Evolutionary conservation across 2,888 invertebrate genomes (phyloP).

Genomic region (Pelosia muscerda): DNA sequence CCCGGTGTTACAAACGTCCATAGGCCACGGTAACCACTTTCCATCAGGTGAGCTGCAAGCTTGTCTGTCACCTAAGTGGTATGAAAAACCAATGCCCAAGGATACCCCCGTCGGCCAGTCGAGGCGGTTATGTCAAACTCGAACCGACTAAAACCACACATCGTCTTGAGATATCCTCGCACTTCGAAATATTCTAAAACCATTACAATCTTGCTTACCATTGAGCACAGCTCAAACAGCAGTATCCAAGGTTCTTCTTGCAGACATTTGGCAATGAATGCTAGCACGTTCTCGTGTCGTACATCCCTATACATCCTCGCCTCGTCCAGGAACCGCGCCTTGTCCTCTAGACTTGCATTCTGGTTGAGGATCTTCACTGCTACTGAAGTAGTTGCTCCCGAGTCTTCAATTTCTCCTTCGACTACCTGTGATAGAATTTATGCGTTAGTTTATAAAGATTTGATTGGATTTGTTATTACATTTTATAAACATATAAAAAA

Average conservation of each 20-base stretch:
- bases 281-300: slow-evolving; percentile 91
- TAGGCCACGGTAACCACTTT: too few relatives aligned
- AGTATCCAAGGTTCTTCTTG: slow-evolving; percentile 93
- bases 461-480: too few relatives aligned
- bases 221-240: slow-evolving; percentile 91
- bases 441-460: not conserved
- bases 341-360: slow-evolving; percentile 91
- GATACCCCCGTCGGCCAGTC: too few relatives aligned
- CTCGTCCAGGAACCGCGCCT: slow-evolving; percentile 93
- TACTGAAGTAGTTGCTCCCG: slow-evolving; percentile 81
- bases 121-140: too few relatives aligned
- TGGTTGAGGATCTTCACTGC: slow-evolving; percentile 94
- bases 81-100: too few relatives aligned
- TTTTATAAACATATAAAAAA: too few relatives aligned
- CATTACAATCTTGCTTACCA: slow-evolving; percentile 70
- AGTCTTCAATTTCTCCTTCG: slow-evolving; percentile 90
- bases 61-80: too few relatives aligned
- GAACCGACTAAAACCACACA: too few relatives aligned
- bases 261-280: slow-evolving; percentile 91
- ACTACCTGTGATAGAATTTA: slow-evolving; percentile 86
- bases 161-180: not conserved
- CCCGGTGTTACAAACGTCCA: too few relatives aligned
- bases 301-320: slow-evolving; percentile 90
- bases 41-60: too few relatives aligned
- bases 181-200: not conserved